A percentile compares a stretch with the other conserved stretches of the same genome.
Evolutionary conservation across 2,888 invertebrate genomes (phyloP).

Genomic region (Podotricha telesiphe): DNA sequence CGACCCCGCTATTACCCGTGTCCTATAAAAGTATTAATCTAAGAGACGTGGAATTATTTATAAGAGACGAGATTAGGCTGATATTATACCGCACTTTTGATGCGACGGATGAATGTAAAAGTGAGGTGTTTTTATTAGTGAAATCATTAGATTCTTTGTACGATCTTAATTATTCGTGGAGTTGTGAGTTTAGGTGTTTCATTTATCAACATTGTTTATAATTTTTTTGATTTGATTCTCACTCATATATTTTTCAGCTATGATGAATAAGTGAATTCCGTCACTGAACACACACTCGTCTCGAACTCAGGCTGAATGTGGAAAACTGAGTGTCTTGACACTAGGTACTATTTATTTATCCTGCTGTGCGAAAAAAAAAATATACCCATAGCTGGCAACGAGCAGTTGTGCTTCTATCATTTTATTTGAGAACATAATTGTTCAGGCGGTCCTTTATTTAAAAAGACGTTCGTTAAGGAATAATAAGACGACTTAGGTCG

Average conservation of each 20-base stretch:
- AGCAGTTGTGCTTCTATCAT: neutral
- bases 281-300: too few species aligned
- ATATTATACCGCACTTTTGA: slow-evolving; percentile 23
- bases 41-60: slow-evolving; percentile 47
- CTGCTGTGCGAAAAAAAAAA: too few species aligned
- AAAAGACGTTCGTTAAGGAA: slow-evolving; percentile 22
- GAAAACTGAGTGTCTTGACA: too few species aligned
- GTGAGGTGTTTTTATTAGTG: slow-evolving; percentile 10
- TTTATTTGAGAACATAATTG: neutral
- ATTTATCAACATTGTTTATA: too few species aligned
- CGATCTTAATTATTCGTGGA: too few species aligned
- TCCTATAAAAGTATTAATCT: slow-evolving; percentile 42
- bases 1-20: slow-evolving; percentile 23
- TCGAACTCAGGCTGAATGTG: too few species aligned
- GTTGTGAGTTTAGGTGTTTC: too few species aligned
- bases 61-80: slow-evolving; percentile 35
- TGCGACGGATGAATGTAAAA: neutral
- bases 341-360: too few species aligned
- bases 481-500: slow-evolving; percentile 25
- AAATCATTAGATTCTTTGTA: neutral
- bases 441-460: neutral
- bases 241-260: too few species aligned
- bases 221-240: too few species aligned
- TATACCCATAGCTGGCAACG: neutral
- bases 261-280: too few species aligned